A percentile compares a stretch with the other conserved stretches of the same genome.
Conservation (phyloP, 2,888 invertebrate species). For the Nycteola revayana region DNA sequence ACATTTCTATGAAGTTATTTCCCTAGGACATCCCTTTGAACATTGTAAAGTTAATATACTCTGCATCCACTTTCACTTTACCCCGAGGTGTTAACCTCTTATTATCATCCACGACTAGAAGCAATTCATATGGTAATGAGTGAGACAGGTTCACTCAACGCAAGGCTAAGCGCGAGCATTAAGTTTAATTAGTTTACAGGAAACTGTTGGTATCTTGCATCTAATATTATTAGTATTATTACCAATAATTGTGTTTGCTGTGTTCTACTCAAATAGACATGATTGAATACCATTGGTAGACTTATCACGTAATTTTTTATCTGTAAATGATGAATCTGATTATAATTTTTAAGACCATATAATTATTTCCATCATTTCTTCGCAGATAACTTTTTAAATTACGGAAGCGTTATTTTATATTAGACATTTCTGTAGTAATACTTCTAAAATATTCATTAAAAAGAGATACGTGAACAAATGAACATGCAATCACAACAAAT, state of each 20-base stretch:
- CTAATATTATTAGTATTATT: constrained; percentile 21
- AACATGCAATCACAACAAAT: constrained; percentile 22
- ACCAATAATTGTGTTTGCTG: constrained; percentile 11
- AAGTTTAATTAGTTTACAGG: constrained; percentile 58
- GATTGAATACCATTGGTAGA: too few relatives aligned
- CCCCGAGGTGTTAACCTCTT: constrained; percentile 56
- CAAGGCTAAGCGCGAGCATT: constrained; percentile 53
- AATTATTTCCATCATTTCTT: too few relatives aligned
- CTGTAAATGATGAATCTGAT: too few relatives aligned
- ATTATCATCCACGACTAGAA: constrained; percentile 57
- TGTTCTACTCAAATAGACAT: constrained; percentile 9
- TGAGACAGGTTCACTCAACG: constrained; percentile 39
- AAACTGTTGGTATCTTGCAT: constrained; percentile 40
- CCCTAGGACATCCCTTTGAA: constrained; percentile 12
- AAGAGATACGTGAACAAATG: too few relatives aligned
- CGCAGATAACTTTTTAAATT: too few relatives aligned
- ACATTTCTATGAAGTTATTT: background rate
- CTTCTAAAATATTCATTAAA: too few relatives aligned
- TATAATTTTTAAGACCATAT: too few relatives aligned
- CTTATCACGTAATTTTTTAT: too few relatives aligned
- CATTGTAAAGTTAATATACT: constrained; percentile 9
- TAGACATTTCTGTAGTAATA: too few relatives aligned
- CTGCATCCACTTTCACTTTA: constrained; percentile 57
- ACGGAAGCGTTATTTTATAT: too few relatives aligned
- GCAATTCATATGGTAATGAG: constrained; percentile 72